Evolutionary conservation across 2,888 invertebrate species (phyloP), one percentile per base, ranked within the genome.

Genomic region (Pristionchus arcanus): DNA sequence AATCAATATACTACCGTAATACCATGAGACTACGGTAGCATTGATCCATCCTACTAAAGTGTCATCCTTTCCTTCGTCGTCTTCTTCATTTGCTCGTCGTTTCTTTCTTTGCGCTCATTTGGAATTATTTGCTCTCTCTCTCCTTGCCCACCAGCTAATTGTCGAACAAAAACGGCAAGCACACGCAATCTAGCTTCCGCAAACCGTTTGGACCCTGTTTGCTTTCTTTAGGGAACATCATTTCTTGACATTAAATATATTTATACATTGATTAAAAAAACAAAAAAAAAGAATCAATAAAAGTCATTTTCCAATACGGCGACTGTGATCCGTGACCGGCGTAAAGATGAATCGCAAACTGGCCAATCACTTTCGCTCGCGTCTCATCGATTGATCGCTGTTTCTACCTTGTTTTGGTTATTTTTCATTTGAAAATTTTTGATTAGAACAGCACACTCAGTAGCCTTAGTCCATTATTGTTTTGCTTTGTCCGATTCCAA

Each of bases 141-240:
- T 53, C 42, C 81, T 53, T 81, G 81, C 25, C 37, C n/a, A 15
- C 28, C 1, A 68, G 68, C 68, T 68, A 68, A 68, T 68, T 68
- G 28, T 25, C 21, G 68, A n/a, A 68, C 42, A 68, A 28, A 68
- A 68, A 68, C n/a, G 68, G n/a, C 68, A 25, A n/a, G 68, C 68
- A 68, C 68, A 68, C 68, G 68, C 68, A 68, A 68, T 68, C 68
- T 68, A n/a, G 68, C 68, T 68, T 68, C 68, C 68, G 68, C 68
- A 68, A 68, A 68, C 68, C 68, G 68, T 68, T 68, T 68, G 68
- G 1, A 11, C 31, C 68, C 5, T 31, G n/a, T 49, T 49, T 49
- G 42, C 42, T n/a, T 2, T 68, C 68, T 68, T 68, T 21, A 9
- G 1, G 0, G 59, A 25, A 59, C 19, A 59, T 59, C 21, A 59